phyloP scores from a whole-genome alignment of 2,113 vertebrate species.

The Dasypus novemcinctus region DNA sequence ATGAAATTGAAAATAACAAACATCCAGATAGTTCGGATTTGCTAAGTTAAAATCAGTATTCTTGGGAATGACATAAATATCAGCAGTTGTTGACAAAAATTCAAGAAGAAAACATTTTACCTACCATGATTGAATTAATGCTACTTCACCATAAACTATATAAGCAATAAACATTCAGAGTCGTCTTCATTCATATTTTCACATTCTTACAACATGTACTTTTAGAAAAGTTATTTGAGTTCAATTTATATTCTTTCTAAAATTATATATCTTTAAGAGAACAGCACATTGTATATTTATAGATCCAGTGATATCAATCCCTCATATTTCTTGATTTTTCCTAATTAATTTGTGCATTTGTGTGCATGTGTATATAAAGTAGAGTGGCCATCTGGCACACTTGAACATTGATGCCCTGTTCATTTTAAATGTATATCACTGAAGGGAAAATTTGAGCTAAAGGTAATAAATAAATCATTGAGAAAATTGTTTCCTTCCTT shows the following conservation, averaged over 20 bases:
- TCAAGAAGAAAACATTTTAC: background rate
- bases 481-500: background rate
- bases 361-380: background rate
- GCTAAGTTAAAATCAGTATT: conserved; percentile 17
- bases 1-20: conserved; percentile 6
- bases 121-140: background rate
- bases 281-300: background rate
- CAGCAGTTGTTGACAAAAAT: background rate
- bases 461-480: background rate
- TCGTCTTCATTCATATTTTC: background rate
- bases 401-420: background rate
- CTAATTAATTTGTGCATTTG: background rate
- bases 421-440: background rate
- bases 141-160: background rate
- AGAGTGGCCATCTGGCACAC: background rate
- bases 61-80: background rate
- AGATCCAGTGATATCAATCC: background rate
- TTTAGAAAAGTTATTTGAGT: conserved; percentile 3
- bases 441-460: background rate
- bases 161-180: background rate
- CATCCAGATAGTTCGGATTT: background rate
- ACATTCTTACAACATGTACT: background rate
- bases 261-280: background rate
- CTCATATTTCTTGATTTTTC: background rate
- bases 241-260: background rate